Percentiles rank a stretch among this genome's conserved stretches.
Conservation (phyloP, 2,113 vertebrate species). For the Chaenogobius annularis region DNA sequence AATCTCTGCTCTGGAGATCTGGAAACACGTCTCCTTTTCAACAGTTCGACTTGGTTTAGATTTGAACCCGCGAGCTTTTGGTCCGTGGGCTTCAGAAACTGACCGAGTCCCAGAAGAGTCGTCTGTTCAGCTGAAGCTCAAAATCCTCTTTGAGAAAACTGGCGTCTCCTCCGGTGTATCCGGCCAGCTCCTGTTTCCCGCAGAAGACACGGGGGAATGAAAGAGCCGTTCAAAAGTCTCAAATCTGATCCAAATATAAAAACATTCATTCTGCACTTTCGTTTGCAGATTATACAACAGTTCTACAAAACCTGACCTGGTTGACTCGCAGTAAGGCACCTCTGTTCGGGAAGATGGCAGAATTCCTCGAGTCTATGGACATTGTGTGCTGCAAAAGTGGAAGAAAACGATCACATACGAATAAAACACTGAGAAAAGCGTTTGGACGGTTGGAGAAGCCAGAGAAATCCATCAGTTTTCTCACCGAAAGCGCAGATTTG, state of each 20-base stretch:
- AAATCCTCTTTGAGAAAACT: constrained; percentile 94
- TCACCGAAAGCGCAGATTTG: constrained; percentile 92
- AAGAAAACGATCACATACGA: background rate
- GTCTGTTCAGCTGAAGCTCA: constrained; percentile 89
- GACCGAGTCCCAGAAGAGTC: constrained; percentile 87
- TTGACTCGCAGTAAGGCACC: constrained; percentile 92
- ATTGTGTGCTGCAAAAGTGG: constrained; percentile 85
- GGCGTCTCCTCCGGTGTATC: constrained; percentile 91
- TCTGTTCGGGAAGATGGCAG: constrained; percentile 87
- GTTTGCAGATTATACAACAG: background rate
- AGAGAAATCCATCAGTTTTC: background rate
- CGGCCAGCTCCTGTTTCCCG: constrained; percentile 85
- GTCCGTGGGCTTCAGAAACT: constrained; percentile 22
- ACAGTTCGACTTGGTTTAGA: no score
- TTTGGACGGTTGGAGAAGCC: no score
- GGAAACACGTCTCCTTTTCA: no score
- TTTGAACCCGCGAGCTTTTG: no score
- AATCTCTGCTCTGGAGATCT: no score
- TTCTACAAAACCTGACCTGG: constrained; percentile 76
- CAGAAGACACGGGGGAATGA: background rate
- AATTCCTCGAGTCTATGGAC: constrained; percentile 90
- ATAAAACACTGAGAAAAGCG: background rate
- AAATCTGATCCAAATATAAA: background rate
- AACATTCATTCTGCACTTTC: no score
- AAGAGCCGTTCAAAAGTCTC: no score